Conservation (phyloP, 2,113 vertebrate genomes). For the Pristiophorus japonicus region DNA sequence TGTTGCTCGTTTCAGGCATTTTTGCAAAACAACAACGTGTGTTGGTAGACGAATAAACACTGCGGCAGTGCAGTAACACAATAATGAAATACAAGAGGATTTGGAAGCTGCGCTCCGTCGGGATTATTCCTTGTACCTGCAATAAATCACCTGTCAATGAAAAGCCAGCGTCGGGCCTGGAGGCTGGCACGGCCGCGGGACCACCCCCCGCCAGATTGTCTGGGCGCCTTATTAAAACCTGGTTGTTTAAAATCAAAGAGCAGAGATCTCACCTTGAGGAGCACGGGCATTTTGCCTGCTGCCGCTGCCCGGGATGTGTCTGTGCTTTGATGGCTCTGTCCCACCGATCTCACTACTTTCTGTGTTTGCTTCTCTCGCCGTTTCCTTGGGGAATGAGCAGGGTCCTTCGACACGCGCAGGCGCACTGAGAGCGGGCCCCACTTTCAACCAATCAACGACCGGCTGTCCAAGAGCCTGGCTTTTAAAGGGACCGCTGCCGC, state of each 20-base stretch:
- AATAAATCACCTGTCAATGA: not conserved
- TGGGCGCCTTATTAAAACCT: not conserved
- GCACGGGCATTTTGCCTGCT: not conserved
- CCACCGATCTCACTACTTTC: not conserved
- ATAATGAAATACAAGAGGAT: not conserved
- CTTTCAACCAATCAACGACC: not conserved
- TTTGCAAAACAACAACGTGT: not conserved
- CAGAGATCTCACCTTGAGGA: constrained; percentile 8
- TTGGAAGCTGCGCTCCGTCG: not conserved
- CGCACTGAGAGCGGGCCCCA: not conserved
- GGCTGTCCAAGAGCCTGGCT: not conserved
- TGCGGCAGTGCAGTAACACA: not conserved
- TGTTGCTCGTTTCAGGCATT: not conserved
- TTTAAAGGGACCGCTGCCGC: not conserved
- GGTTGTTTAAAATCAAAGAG: not conserved
- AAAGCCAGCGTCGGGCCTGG: not conserved
- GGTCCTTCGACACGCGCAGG: not conserved
- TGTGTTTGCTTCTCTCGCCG: not conserved
- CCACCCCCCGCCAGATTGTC: not conserved
- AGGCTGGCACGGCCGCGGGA: not conserved
- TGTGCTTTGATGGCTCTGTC: not conserved
- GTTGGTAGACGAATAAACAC: not conserved
- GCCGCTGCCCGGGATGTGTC: not conserved
- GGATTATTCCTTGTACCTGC: not conserved
- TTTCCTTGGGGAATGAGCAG: constrained; percentile 1